phyloP scores from a whole-genome alignment of 2,113 vertebrate species.

The Pseudorectes ferrugineus region DNA sequence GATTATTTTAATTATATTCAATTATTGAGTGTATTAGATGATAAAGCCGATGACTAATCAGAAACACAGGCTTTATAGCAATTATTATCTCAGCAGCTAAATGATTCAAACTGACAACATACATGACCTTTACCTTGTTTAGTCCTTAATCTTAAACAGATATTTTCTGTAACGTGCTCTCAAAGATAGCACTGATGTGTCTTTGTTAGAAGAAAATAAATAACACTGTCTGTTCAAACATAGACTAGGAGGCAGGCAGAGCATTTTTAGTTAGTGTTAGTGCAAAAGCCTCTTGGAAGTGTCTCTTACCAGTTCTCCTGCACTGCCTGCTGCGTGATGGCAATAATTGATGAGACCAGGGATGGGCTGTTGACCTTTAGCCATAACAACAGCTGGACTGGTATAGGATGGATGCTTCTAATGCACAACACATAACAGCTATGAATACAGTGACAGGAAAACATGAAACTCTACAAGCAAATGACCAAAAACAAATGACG shows the following conservation, averaged over 20 bases:
- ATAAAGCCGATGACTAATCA: conserved; percentile 1
- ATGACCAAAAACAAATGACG: conserved; percentile 64
- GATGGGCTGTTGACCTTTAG: conserved; percentile 86
- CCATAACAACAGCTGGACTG: conserved; percentile 91
- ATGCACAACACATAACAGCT: conserved; percentile 84
- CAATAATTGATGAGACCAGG: conserved; percentile 84
- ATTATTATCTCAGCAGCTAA: conserved; percentile 1
- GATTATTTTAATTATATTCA: conserved; percentile 20
- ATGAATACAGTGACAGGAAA: conserved; percentile 74
- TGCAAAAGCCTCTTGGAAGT: conserved; percentile 64
- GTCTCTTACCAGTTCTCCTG: conserved; percentile 81
- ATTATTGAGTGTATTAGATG: background rate
- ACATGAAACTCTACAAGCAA: conserved; percentile 68
- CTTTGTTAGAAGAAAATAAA: conserved; percentile 45
- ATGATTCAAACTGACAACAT: background rate
- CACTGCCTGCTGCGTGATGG: conserved; percentile 86
- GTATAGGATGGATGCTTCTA: conserved; percentile 86
- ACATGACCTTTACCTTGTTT: background rate
- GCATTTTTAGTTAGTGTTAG: conserved; percentile 58
- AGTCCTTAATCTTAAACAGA: background rate
- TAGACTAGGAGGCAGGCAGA: conserved; percentile 39
- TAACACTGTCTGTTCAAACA: conserved; percentile 11
- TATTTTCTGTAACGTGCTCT: background rate
- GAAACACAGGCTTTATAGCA: background rate
- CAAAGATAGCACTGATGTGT: background rate